phyloP scores from a whole-genome alignment of 37 sponge, comb jelly and placozoan genomes.

The Petrosia ficiformis region DNA sequence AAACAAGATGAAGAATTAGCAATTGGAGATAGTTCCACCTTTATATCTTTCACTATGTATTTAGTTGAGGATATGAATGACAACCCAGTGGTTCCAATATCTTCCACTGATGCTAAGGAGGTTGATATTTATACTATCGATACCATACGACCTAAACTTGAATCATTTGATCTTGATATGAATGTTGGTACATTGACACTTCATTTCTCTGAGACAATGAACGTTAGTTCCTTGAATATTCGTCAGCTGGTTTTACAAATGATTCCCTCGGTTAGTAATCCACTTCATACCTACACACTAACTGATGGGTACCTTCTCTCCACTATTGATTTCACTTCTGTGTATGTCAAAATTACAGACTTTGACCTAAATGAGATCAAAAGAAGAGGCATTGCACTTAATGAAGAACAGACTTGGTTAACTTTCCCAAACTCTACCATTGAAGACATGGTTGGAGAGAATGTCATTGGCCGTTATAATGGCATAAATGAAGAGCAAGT shows the following conservation, averaged over 20 bases:
- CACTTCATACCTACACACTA: constrained; percentile 43
- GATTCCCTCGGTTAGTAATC: constrained; percentile 30
- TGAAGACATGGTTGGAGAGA: constrained; percentile 70
- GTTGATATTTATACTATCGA: constrained; percentile 53
- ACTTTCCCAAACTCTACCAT: constrained; percentile 42
- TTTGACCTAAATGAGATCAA: constrained; percentile 82
- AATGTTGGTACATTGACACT: constrained; percentile 53
- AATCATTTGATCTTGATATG: constrained; percentile 74
- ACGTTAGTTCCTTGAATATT: constrained; percentile 59
- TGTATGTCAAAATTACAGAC: constrained; percentile 35
- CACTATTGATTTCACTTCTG: constrained; percentile 21
- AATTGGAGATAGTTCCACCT: constrained; percentile 40
- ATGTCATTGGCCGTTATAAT: constrained; percentile 44
- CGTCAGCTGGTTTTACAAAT: constrained; percentile 51
- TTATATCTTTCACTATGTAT: constrained; percentile 49
- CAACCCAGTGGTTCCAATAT: constrained; percentile 40
- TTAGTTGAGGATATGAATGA: constrained; percentile 74
- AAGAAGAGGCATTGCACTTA: constrained; percentile 59
- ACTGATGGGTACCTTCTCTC: constrained; percentile 48
- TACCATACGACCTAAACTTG: constrained; percentile 42
- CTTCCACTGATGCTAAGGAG: constrained; percentile 27
- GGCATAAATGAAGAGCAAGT: constrained; percentile 46
- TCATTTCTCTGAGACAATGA: constrained; percentile 68
- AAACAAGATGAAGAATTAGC: constrained; percentile 65
- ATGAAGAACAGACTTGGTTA: constrained; percentile 27